Evolutionary conservation across 2,797 vertebrate genomes (phyloP), one percentile per base, ranked within the genome.

Genomic region (Cynopterus sphinx): DNA sequence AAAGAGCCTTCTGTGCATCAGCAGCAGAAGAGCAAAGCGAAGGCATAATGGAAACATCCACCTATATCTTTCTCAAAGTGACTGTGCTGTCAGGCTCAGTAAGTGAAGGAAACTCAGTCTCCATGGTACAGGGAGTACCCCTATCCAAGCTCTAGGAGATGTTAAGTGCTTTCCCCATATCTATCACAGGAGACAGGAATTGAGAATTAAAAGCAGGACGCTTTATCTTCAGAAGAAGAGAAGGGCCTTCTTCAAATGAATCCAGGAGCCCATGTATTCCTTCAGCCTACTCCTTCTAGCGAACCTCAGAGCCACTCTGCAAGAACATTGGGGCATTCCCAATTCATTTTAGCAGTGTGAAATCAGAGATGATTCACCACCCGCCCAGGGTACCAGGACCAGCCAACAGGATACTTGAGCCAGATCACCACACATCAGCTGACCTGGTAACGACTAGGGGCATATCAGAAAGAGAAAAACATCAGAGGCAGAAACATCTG

Each of bases 91-190:
- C 28, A 17, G 49, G 15, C 82, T 57, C 46, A n/a, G 41, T 16
- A 24, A 31, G 49, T 2, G 9, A 73, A 78, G 65, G 28, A 71
- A 77, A 17, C 3, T 31, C 4, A 4, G 5, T 43, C 67, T 68
- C 51, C 8, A 7, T 19, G n/a, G 65, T n/a, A 36, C 6, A 43
- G 0, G 36, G 3, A 55, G 1, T 22, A 53, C 6, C 7, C 33
- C 59, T 19, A 9, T 17, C 43, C 15, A n/a, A 49, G 55, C n/a
- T 57, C 28, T 49, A 36, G 28, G 19, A 53, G 46, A 68, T 0
- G 2, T 13, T 13, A 65, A 73, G 24, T 10, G 19, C 43, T 17
- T 6, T 12, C 13, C 9, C 2, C 28, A 28, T 0, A 21, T 46
- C 16, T 0, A 21, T 46, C 19, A 61, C 8, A 36, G 21, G 49